Evolutionary conservation across 2,888 invertebrate genomes (phyloP).

Genomic region (Corbicula japonica): DNA sequence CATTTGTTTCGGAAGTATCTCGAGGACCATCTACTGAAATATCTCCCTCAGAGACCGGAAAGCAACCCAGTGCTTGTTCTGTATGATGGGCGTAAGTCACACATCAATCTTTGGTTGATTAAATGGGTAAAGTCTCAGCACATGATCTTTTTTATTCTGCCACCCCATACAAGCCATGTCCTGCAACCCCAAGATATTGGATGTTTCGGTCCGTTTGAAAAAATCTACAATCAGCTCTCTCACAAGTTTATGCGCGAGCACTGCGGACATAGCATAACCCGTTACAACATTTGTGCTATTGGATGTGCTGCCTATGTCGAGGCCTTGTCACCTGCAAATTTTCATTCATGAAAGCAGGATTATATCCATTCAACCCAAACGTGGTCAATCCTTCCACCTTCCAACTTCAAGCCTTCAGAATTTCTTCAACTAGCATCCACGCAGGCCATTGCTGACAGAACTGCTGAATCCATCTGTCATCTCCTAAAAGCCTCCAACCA

Average conservation of each 20-base stretch:
- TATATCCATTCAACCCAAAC: slow-evolving; percentile 43
- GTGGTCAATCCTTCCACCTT: neutral
- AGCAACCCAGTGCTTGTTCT: neutral
- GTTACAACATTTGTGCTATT: slow-evolving; percentile 33
- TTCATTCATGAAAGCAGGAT: slow-evolving; percentile 51
- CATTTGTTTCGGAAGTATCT: too few relatives aligned
- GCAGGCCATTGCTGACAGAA: neutral
- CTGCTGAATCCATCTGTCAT: too few relatives aligned
- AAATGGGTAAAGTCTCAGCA: slow-evolving; percentile 56
- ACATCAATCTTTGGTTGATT: slow-evolving; percentile 36
- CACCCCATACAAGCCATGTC: slow-evolving; percentile 48
- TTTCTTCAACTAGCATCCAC: neutral
- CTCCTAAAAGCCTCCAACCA: neutral
- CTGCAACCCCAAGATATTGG: slow-evolving; percentile 39
- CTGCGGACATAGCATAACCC: slow-evolving; percentile 22
- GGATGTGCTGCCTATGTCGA: slow-evolving; percentile 35
- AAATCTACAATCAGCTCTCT: slow-evolving; percentile 18
- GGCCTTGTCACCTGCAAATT: slow-evolving; percentile 42
- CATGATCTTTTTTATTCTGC: slow-evolving; percentile 59
- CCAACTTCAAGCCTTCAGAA: neutral
- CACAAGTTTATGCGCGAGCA: slow-evolving; percentile 36
- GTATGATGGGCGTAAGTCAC: slow-evolving; percentile 10
- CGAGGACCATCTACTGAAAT: slow-evolving; percentile 12
- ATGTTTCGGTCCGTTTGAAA: slow-evolving; percentile 50
- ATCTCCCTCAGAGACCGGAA: slow-evolving; percentile 9